Percentiles rank a stretch among this genome's conserved stretches.
Evolutionary conservation across 2,888 invertebrate genomes (phyloP).

Genomic region (Acanthosoma haemorrhoidale): DNA sequence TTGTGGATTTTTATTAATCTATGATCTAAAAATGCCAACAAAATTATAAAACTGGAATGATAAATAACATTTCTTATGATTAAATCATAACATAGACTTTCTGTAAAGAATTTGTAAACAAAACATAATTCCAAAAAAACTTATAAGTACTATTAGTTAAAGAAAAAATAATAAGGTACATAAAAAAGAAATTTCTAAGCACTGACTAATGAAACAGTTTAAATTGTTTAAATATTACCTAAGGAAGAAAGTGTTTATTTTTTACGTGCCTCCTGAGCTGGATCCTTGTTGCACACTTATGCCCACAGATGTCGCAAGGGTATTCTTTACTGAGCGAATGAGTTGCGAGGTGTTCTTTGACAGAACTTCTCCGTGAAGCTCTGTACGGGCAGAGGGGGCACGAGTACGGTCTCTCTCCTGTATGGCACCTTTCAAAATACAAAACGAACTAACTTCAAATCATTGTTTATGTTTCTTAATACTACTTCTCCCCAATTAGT

Average conservation of each 20-base stretch:
- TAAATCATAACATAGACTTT: not conserved
- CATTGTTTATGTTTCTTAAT: no score
- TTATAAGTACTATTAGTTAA: not conserved
- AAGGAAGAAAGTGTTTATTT: slow-evolving; percentile 21
- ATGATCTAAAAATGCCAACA: not conserved
- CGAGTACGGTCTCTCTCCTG: slow-evolving; percentile 15
- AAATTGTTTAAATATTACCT: not conserved
- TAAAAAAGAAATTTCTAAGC: not conserved
- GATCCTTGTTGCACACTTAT: slow-evolving; percentile 17
- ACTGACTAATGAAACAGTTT: slow-evolving; percentile 6
- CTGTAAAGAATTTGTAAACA: not conserved
- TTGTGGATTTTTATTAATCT: no score
- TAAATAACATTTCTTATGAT: not conserved
- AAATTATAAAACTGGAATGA: slow-evolving; percentile 8
- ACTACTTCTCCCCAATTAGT: no score
- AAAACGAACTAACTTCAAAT: no score
- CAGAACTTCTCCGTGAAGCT: slow-evolving; percentile 20
- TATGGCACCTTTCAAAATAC: slow-evolving; percentile 18
- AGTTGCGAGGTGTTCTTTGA: slow-evolving; percentile 23
- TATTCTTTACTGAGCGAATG: slow-evolving; percentile 19
- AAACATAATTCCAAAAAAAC: not conserved
- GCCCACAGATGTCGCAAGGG: slow-evolving; percentile 16
- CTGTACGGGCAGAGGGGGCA: slow-evolving; percentile 24
- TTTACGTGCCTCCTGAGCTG: slow-evolving; percentile 24
- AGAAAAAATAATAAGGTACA: not conserved